Evolutionary conservation across 2,797 vertebrate genomes (phyloP).

Genomic region (Martes flavigula): DNA sequence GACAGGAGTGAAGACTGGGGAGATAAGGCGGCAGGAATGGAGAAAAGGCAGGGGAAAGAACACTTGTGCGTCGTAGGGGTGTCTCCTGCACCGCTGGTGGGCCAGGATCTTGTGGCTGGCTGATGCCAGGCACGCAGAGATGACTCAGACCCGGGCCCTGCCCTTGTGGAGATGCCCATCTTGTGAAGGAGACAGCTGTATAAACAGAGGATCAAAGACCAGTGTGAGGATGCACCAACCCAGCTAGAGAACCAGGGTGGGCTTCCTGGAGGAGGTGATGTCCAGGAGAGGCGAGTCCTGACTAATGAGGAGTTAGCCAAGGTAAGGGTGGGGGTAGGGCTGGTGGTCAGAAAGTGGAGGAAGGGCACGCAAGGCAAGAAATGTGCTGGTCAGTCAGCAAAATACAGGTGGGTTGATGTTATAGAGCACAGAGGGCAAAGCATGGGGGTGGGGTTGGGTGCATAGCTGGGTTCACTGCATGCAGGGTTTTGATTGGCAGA

Average conservation of each 20-base stretch:
- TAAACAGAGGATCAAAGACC: constrained; percentile 39
- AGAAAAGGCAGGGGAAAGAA: not conserved
- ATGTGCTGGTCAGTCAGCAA: not conserved
- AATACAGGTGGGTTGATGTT: accelerated
- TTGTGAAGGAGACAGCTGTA: constrained; percentile 62
- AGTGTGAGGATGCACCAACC: not conserved
- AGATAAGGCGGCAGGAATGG: not conserved
- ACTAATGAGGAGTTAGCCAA: not conserved
- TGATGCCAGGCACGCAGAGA: not conserved
- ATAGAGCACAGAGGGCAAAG: not conserved
- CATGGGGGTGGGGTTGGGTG: accelerated
- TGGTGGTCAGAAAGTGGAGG: not conserved
- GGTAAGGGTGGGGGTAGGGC: not conserved
- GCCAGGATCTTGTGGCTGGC: not conserved
- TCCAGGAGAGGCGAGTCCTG: not conserved
- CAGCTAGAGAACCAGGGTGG: not conserved
- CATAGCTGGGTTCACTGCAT: not conserved
- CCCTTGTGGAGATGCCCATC: constrained; percentile 32
- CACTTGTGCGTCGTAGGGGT: not conserved
- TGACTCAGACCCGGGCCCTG: constrained; percentile 60
- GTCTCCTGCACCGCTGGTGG: not conserved
- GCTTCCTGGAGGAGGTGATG: constrained; percentile 29
- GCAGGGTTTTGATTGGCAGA: not conserved
- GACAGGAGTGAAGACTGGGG: not conserved
- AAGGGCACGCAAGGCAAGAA: not conserved